Conservation (phyloP, 1,140 invertebrate genomes). For the Drosophila kurseongensis region DNA sequence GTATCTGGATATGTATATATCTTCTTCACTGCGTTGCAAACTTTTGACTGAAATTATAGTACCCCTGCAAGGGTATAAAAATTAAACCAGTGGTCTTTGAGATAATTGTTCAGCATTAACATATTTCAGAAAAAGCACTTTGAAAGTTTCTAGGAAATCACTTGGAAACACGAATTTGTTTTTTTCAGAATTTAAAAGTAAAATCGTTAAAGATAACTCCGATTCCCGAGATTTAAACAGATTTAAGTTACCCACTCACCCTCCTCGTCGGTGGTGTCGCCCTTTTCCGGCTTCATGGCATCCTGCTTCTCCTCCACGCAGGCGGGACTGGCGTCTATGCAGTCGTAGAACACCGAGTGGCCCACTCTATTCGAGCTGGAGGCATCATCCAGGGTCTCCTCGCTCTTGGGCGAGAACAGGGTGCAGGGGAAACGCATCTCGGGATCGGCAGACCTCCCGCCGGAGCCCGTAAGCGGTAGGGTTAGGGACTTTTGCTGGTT, state of each 20-base stretch:
- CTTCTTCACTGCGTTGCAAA: too few relatives aligned
- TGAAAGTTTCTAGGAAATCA: too few relatives aligned
- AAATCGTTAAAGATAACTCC: too few relatives aligned
- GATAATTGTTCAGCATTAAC: background rate
- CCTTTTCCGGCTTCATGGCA: constrained; percentile 89
- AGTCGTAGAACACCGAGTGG: constrained; percentile 85
- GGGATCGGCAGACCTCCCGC: constrained; percentile 31
- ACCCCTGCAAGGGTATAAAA: too few relatives aligned
- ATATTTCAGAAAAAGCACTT: background rate
- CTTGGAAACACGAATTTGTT: too few relatives aligned
- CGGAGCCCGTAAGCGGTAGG: constrained; percentile 66
- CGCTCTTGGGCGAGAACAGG: constrained; percentile 68
- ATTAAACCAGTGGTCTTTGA: background rate
- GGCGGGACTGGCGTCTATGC: constrained; percentile 85
- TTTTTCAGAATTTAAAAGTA: too few relatives aligned
- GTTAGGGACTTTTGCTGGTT: constrained; percentile 75
- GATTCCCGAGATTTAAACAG: background rate
- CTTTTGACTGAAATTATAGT: too few relatives aligned
- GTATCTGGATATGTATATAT: too few relatives aligned
- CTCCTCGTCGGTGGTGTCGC: constrained; percentile 88
- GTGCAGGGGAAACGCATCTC: constrained; percentile 72
- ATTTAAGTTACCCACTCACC: constrained; percentile 83
- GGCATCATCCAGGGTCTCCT: constrained; percentile 73
- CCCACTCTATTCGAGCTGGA: constrained; percentile 82
- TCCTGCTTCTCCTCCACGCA: constrained; percentile 89